A percentile compares a stretch with the other conserved stretches of the same genome.
These are phyloP conservation scores for Clusia tigrina DNA, from an alignment of 2,888 invertebrate species.

Conservation along the genomic window DNA sequence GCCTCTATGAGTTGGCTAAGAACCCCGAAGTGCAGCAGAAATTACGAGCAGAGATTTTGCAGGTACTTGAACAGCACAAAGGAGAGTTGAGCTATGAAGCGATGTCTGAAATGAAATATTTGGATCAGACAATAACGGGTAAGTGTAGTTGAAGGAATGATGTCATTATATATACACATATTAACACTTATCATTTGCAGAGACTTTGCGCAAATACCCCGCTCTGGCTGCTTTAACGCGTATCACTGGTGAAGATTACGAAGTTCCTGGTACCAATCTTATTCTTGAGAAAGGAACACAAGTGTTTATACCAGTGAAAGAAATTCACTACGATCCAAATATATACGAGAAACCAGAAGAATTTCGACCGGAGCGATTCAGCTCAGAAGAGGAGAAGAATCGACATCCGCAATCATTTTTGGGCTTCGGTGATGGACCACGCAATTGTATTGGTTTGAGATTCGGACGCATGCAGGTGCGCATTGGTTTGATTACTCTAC, in stretches of 20 bases:
- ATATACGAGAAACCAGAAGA: slow-evolving; percentile 62
- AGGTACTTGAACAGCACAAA: slow-evolving; percentile 56
- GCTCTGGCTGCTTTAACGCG: slow-evolving; percentile 59
- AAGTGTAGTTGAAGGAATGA: slow-evolving; percentile 15
- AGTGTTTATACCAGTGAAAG: slow-evolving; percentile 56
- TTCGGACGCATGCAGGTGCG: slow-evolving; percentile 55
- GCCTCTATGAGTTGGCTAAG: slow-evolving; percentile 66
- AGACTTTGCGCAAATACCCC: slow-evolving; percentile 65
- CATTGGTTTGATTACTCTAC: slow-evolving; percentile 48
- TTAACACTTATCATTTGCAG: slow-evolving; percentile 48
- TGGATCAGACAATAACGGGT: slow-evolving; percentile 66
- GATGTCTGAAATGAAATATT: slow-evolving; percentile 65
- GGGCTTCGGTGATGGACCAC: slow-evolving; percentile 60
- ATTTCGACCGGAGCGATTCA: slow-evolving; percentile 65
- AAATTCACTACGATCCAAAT: slow-evolving; percentile 64
- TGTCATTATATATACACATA: too few relatives aligned
- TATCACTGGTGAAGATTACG: slow-evolving; percentile 52
- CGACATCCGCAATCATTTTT: slow-evolving; percentile 57
- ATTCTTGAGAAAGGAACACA: slow-evolving; percentile 55
- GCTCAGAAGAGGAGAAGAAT: slow-evolving; percentile 44
- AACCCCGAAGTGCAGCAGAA: slow-evolving; percentile 65
- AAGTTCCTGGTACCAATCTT: slow-evolving; percentile 48
- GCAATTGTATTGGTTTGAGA: slow-evolving; percentile 56
- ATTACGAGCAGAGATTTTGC: slow-evolving; percentile 63
- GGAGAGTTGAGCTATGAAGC: slow-evolving; percentile 65